Evolutionary conservation across 2,888 invertebrate genomes (phyloP).

Genomic region (Coelinius sp.): DNA sequence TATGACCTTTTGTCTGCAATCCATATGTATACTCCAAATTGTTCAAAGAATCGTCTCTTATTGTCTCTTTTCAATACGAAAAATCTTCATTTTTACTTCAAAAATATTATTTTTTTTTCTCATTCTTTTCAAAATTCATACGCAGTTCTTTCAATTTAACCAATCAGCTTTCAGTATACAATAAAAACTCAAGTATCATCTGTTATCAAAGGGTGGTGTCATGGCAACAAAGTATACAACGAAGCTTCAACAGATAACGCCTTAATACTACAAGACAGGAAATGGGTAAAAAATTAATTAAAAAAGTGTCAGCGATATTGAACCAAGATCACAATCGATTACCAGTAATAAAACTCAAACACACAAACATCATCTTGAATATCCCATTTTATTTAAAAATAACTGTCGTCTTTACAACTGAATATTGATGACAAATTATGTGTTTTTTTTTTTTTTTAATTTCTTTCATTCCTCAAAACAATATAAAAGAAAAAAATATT

Average conservation of each 20-base stretch:
- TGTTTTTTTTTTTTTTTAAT: conserved; percentile 14
- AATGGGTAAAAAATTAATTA: background rate
- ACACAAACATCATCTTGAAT: conserved; percentile 44
- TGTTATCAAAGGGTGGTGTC: conserved; percentile 62
- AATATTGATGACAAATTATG: conserved; percentile 46
- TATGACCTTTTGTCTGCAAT: no score
- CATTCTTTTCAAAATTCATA: background rate
- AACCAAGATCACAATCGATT: background rate
- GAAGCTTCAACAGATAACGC: conserved; percentile 61
- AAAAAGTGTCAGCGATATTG: background rate
- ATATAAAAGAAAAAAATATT: conserved; percentile 29
- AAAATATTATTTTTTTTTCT: background rate
- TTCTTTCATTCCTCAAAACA: conserved; percentile 10
- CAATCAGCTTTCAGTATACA: background rate
- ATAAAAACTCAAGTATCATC: conserved; percentile 20
- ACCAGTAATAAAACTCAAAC: background rate
- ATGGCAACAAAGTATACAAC: conserved; percentile 62
- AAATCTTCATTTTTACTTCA: background rate
- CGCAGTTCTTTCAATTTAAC: background rate
- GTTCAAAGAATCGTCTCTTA: no score
- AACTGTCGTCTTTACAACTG: conserved; percentile 56
- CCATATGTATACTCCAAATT: no score
- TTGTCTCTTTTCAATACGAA: no score
- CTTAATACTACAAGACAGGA: conserved; percentile 5
- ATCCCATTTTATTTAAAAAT: conserved; percentile 61